These are phyloP conservation scores for Acrocyrtus sp. DNA, from an alignment of 2,888 invertebrate genomes.

Conservation along the genomic window DNA sequence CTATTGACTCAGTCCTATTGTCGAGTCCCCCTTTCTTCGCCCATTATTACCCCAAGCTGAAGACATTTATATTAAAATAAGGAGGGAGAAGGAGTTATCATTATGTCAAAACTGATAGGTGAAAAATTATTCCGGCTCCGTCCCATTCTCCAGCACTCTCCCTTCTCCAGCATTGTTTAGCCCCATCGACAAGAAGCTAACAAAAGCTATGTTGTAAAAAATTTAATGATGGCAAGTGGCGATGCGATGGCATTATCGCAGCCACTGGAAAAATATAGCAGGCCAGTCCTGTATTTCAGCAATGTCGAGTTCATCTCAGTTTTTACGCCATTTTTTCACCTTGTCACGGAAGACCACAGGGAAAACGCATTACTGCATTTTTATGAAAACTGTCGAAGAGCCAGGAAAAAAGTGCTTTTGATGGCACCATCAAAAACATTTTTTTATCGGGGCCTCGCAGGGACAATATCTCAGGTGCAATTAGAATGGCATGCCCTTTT, in stretches of 20 bases:
- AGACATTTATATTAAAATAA: constrained; percentile 35
- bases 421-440: no score
- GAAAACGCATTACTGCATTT: no score
- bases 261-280: no score
- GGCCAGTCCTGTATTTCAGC: no score
- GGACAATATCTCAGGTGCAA: no score
- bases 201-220: neutral
- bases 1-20: constrained; percentile 33
- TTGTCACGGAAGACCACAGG: constrained; percentile 29
- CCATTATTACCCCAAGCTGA: neutral
- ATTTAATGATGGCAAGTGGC: neutral
- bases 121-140: constrained; percentile 42
- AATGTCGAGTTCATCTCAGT: neutral
- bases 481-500: no score
- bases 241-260: neutral
- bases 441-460: no score
- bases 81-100: constrained; percentile 38
- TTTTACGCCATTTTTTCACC: no score
- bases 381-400: no score
- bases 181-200: neutral
- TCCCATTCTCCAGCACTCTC: constrained; percentile 9
- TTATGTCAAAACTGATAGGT: constrained; percentile 49
- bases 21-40: constrained; percentile 7
- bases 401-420: no score
- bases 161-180: constrained; percentile 12